These are phyloP conservation scores for Oreonectes daqikongensis DNA, from an alignment of 2,797 vertebrate species.

Conservation along the genomic window DNA sequence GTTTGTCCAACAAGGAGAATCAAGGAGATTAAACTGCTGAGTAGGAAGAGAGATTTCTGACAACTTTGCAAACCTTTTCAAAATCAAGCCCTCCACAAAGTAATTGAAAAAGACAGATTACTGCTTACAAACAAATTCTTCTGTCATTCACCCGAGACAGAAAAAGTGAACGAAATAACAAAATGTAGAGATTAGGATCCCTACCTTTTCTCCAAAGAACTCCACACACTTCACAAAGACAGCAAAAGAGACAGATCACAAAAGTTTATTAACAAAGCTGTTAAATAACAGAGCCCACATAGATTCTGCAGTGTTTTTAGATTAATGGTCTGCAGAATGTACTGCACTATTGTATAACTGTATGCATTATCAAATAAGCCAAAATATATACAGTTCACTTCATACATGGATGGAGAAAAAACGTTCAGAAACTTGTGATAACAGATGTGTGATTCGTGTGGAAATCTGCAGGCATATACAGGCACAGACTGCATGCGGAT, in stretches of 20 bases:
- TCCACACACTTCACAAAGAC: slow-evolving; percentile 82
- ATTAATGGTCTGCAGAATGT: background rate
- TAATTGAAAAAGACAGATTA: background rate
- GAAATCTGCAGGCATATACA: background rate
- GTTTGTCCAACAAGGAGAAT: slow-evolving; percentile 2
- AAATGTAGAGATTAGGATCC: slow-evolving; percentile 63
- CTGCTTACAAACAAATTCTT: background rate
- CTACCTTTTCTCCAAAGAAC: slow-evolving; percentile 83
- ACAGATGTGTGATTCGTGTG: background rate
- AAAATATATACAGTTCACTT: background rate
- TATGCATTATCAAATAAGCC: background rate
- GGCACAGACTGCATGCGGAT: background rate
- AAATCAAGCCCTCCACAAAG: background rate
- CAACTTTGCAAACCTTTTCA: slow-evolving; percentile 23
- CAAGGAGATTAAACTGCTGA: slow-evolving; percentile 20
- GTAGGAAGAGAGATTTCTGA: background rate
- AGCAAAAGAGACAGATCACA: slow-evolving; percentile 77
- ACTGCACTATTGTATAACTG: background rate
- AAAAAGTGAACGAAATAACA: slow-evolving; percentile 31
- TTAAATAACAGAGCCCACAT: slow-evolving; percentile 10
- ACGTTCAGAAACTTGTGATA: background rate
- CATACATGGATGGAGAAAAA: no score
- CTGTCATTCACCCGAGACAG: background rate
- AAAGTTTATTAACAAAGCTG: slow-evolving; percentile 65
- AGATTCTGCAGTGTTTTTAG: background rate